Percentiles rank a stretch among this genome's conserved stretches.
Evolutionary conservation across 2,113 vertebrate species (phyloP).

Genomic region (Trochalopteron elliotii): DNA sequence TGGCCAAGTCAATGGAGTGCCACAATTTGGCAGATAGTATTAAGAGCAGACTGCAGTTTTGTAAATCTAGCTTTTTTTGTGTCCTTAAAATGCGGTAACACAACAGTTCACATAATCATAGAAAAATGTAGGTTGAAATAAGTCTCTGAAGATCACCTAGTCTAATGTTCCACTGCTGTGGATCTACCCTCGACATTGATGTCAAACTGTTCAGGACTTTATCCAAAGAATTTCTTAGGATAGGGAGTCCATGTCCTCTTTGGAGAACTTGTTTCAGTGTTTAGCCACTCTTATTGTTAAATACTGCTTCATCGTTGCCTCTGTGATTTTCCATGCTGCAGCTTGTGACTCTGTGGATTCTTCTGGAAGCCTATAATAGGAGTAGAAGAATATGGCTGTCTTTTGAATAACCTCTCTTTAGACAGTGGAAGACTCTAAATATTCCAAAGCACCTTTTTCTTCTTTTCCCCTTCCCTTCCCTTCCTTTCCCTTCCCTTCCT

Average conservation of each 20-base stretch:
- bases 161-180: not conserved
- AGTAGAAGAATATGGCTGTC: not conserved
- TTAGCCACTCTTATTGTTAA: not conserved
- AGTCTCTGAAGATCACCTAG: not conserved
- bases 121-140: not conserved
- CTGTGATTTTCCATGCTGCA: not conserved
- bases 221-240: not conserved
- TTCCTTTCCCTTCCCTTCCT: too few relatives aligned
- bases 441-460: fast-evolving
- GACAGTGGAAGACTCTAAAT: not conserved
- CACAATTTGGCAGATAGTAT: not conserved
- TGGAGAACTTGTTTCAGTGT: not conserved
- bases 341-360: not conserved
- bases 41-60: not conserved
- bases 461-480: fast-evolving
- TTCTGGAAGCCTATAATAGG: not conserved
- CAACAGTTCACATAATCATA: not conserved
- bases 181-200: not conserved
- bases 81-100: not conserved
- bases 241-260: not conserved
- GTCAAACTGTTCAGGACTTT: not conserved
- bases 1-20: not conserved
- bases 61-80: not conserved
- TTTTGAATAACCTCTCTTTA: not conserved
- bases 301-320: not conserved